These are phyloP conservation scores for Habrosyne pyritoides DNA, from an alignment of 2,888 invertebrate species.

Conservation along the genomic window DNA sequence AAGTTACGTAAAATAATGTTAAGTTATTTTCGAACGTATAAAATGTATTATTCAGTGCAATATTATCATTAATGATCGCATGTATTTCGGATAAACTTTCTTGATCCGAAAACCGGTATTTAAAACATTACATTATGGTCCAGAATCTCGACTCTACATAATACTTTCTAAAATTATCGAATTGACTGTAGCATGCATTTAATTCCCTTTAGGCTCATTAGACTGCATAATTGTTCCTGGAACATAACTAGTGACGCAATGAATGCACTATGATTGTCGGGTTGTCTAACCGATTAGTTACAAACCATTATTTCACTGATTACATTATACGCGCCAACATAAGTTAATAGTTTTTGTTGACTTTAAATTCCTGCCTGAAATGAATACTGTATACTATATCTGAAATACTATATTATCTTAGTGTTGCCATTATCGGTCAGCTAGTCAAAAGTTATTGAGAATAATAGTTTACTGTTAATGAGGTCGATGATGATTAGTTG, in stretches of 20 bases:
- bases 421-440: too few species aligned
- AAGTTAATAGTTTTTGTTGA: not conserved
- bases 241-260: slow-evolving; percentile 35
- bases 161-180: not conserved
- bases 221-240: slow-evolving; percentile 28
- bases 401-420: too few species aligned
- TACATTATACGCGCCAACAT: not conserved
- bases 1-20: not conserved
- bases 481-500: too few species aligned
- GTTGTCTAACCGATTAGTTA: not conserved
- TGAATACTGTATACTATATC: too few species aligned
- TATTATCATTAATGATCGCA: not conserved
- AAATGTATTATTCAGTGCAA: slow-evolving; percentile 9
- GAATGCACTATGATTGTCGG: not conserved
- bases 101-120: too few species aligned
- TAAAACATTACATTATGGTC: too few species aligned
- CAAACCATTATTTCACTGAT: not conserved
- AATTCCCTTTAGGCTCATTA: slow-evolving; percentile 13
- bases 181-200: not conserved
- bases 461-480: too few species aligned
- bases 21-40: too few species aligned
- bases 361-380: too few species aligned
- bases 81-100: too few species aligned
- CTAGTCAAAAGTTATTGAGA: too few species aligned
- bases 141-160: too few species aligned